Evolutionary conservation across 1,140 invertebrate species (phyloP), one percentile per base, ranked within the genome.

Genomic region (Reticulitermes speratus): DNA sequence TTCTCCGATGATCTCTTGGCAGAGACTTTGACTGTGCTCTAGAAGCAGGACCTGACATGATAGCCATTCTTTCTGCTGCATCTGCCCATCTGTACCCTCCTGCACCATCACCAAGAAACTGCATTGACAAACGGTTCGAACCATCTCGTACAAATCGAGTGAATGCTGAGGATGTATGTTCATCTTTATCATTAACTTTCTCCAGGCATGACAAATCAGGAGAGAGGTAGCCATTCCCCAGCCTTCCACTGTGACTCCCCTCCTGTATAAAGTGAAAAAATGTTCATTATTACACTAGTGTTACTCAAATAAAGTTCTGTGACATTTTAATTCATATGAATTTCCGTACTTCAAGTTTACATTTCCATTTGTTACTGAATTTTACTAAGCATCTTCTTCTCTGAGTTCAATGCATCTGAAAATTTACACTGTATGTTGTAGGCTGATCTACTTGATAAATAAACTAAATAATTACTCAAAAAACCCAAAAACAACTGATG

Each of bases 111-210:
- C 94, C 94, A 38, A 96, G 92, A 89, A 96, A 96, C 90, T 98
- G 97, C 95, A 98, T 97, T 0, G 97, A 99, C n/a, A 98, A 92
- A 48, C 98, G 92, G 89, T 96, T 96, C 87, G 93, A 95, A 89
- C 92, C 95, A 88, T 92, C 94, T 87, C 91, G 88, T 85, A 91
- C 91, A 75, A 92, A 92, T 87, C 86, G 86, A 44, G 85, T 52
- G 45, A 87, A 86, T 16, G 86, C 87, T 14, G 87, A 87, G 25
- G 48, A 85, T 30, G 75, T 55, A 48, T 32, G 69, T 12, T 87
- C 84, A 23, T 88, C 88, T 65, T 87, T 85, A 82, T 86, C 87
- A 23, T 32, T 32, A 23, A 44, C 48, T 32, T 45, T 65, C 16
- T 86, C 81, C 16, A 44, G 14, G 83, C 85, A 38, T 11, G 44